Evolutionary conservation across 2,113 vertebrate species (phyloP), one percentile per base, ranked within the genome.

Genomic region (Coturnix japonica): DNA sequence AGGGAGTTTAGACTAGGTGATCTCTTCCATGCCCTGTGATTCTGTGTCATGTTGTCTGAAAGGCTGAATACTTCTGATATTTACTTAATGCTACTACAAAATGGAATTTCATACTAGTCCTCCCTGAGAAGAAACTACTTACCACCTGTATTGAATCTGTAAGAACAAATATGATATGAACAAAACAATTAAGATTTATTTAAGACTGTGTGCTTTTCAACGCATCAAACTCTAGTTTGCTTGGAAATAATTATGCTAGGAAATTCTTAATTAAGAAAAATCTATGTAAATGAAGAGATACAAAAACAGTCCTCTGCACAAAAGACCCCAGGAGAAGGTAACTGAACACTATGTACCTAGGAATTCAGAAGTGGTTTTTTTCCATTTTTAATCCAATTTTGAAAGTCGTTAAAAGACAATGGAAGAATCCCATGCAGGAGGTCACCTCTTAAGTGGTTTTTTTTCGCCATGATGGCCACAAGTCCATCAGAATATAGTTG

Each of bases 401-500:
- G 70, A 56, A 39, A 85, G n/a, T 10, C 57, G 70, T 77, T 79
- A 91, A 91, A 61, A 78, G 49, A 41, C 82, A 81, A 90, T 33
- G 78, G 85, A 94, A 92, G 21, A 93, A 82, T 84, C 57, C 66
- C 69, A 54, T 84, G 59, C 44, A 95, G 88, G 85, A 88, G 88
- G 95, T 96, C 86, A 96, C 64, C 70, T 87, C 49, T 21, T 57
- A 11, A 80, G 19, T 90, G 59, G 59, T 85, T 63, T 6, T 61
- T 89, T 95, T 93, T 87, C 85, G 26, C 57, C 90, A 93, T 47
- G 65, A 44, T 96, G 91, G 79, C 79, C 95, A 69, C 33, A 91
- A 97, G 97, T 98, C 90, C 87, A 96, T 97, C 95, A 97, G 92
- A 94, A 88, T 79, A 83, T 94, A 39, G 67, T 94, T 91, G 89